Conservation (phyloP, 2,113 vertebrate genomes). For the Beaufortia kweichowensis region DNA sequence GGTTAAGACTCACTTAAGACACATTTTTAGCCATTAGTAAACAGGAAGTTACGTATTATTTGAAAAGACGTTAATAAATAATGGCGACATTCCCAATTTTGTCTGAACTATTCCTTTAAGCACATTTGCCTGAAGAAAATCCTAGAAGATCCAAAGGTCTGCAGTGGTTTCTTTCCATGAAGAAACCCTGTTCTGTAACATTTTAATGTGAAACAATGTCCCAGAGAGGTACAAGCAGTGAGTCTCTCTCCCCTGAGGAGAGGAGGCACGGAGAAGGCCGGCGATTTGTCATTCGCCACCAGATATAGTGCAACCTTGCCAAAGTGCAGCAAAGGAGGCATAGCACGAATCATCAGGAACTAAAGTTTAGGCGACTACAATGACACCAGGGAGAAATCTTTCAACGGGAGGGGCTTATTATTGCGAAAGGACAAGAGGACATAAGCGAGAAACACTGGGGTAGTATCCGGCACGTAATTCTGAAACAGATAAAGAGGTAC, state of each 20-base stretch:
- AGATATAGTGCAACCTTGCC: conserved; percentile 65
- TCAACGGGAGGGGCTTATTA: conserved; percentile 47
- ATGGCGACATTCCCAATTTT: too few species aligned
- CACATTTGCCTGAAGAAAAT: conserved; percentile 10
- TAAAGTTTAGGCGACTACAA: conserved; percentile 57
- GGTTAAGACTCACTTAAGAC: too few species aligned
- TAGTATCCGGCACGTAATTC: not conserved
- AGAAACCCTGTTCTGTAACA: conserved; percentile 46
- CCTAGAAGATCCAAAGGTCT: not conserved
- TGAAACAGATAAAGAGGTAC: not conserved
- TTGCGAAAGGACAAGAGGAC: conserved; percentile 55
- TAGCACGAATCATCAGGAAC: conserved; percentile 58
- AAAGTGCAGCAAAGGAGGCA: conserved; percentile 53
- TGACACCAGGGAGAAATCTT: conserved; percentile 51
- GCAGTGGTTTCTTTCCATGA: conserved; percentile 33
- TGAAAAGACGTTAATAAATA: not conserved
- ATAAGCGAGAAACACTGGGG: conserved; percentile 29
- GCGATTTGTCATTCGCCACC: conserved; percentile 60
- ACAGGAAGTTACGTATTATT: too few species aligned
- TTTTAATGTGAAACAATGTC: conserved; percentile 61
- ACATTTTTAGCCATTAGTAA: too few species aligned
- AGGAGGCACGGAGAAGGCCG: conserved; percentile 42
- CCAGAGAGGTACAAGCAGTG: conserved; percentile 53
- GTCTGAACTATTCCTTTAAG: not conserved
- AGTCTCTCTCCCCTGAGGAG: conserved; percentile 53